Conservation (phyloP, 2,888 invertebrate species). For the Mesochorus sp. region DNA sequence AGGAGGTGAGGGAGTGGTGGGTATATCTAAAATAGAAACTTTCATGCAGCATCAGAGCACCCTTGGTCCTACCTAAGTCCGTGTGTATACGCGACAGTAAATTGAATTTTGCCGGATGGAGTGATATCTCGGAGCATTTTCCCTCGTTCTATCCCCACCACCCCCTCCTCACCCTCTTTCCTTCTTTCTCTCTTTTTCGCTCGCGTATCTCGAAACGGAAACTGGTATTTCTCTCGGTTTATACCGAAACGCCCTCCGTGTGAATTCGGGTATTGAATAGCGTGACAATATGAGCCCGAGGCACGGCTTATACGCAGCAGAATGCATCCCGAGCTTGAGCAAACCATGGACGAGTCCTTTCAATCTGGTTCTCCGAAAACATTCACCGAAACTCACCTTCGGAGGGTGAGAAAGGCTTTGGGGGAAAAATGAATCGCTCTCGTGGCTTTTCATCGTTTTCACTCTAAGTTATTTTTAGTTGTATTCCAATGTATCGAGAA, state of each 20-base stretch:
- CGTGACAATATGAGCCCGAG: slow-evolving; percentile 35
- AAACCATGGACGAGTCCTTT: neutral
- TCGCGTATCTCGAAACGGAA: slow-evolving; percentile 45
- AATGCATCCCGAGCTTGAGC: slow-evolving; percentile 6
- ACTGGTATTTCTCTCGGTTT: slow-evolving; percentile 53
- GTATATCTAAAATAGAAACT: slow-evolving; percentile 62
- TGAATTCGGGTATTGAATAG: slow-evolving; percentile 47
- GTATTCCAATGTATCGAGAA: too few species aligned
- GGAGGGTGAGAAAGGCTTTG: too few species aligned
- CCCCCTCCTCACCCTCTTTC: neutral
- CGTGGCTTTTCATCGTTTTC: too few species aligned
- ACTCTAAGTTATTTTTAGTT: too few species aligned
- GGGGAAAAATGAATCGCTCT: too few species aligned
- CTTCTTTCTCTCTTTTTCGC: slow-evolving; percentile 23
- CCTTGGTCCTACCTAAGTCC: slow-evolving; percentile 60
- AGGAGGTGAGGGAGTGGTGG: neutral
- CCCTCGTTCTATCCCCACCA: slow-evolving; percentile 48
- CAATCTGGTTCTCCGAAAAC: neutral
- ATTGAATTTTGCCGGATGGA: slow-evolving; percentile 66
- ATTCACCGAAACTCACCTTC: neutral
- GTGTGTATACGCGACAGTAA: slow-evolving; percentile 64
- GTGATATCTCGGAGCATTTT: slow-evolving; percentile 58
- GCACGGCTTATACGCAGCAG: neutral
- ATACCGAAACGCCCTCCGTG: slow-evolving; percentile 34
- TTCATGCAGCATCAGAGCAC: slow-evolving; percentile 56